Evolutionary conservation across 1,140 invertebrate species (phyloP).

Genomic region (Drosophila micromelanica): DNA sequence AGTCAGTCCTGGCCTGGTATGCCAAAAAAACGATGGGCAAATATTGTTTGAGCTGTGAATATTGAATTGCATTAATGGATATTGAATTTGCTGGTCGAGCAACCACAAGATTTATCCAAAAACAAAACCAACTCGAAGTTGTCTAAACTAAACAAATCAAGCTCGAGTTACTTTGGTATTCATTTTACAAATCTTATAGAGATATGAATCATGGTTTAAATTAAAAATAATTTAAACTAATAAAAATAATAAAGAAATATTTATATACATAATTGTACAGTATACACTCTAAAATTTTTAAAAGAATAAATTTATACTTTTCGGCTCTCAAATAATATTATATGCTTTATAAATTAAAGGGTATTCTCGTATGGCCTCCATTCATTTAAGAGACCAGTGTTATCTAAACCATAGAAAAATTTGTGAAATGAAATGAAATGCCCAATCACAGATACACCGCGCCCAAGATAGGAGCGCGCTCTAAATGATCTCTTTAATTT

Average conservation of each 20-base stretch:
- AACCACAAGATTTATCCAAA: constrained; percentile 2
- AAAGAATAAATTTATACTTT: too few species aligned
- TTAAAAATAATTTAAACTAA: too few species aligned
- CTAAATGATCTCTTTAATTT: constrained; percentile 65
- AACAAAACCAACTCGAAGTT: background rate
- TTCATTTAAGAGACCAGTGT: background rate
- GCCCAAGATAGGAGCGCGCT: constrained; percentile 11
- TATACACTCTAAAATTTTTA: too few species aligned
- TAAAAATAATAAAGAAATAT: too few species aligned
- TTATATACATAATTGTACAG: too few species aligned
- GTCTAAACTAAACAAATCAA: background rate
- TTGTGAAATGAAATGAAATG: constrained; percentile 25
- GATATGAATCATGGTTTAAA: too few species aligned
- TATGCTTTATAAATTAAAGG: too few species aligned
- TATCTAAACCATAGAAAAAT: background rate
- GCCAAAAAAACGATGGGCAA: constrained; percentile 59
- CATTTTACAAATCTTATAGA: too few species aligned
- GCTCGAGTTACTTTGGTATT: background rate
- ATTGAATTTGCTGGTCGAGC: constrained; percentile 32
- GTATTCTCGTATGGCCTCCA: background rate
- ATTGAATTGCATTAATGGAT: constrained; percentile 61
- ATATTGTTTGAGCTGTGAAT: constrained; percentile 57
- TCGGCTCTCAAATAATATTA: too few species aligned
- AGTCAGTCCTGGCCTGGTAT: constrained; percentile 7
- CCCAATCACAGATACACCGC: background rate